These are phyloP conservation scores for Microtus pennsylvanicus DNA, from an alignment of 2,113 vertebrate genomes.

Conservation along the genomic window DNA sequence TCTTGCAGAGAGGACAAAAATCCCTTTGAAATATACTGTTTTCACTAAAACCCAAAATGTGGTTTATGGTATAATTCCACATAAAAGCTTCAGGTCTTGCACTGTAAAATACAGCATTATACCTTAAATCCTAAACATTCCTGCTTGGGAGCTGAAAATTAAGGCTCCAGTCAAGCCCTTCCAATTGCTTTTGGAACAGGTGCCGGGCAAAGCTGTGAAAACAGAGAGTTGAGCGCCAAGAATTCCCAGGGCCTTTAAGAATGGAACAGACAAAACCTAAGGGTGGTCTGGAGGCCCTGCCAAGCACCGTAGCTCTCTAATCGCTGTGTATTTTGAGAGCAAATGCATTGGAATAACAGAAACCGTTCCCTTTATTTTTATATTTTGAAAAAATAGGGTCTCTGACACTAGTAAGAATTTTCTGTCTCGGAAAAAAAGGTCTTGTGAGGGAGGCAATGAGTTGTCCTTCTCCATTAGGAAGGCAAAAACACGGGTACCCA, in stretches of 20 bases:
- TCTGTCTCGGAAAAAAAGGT: neutral
- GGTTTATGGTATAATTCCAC: constrained; percentile 70
- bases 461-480: neutral
- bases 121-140: constrained; percentile 76
- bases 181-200: constrained; percentile 82
- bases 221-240: constrained; percentile 72
- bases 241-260: constrained; percentile 74
- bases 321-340: constrained; percentile 75
- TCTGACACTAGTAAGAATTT: constrained; percentile 59
- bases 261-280: constrained; percentile 53
- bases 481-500: neutral
- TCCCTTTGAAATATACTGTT: constrained; percentile 61
- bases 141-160: constrained; percentile 77
- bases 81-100: constrained; percentile 71
- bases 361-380: constrained; percentile 52
- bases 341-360: constrained; percentile 76
- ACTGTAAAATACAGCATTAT: constrained; percentile 71
- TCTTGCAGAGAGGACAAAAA: constrained; percentile 54
- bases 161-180: constrained; percentile 72
- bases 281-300: constrained; percentile 67
- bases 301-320: constrained; percentile 63
- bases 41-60: constrained; percentile 45
- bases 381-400: constrained; percentile 48
- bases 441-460: neutral
- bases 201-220: constrained; percentile 79